Evolutionary conservation across 2,797 vertebrate genomes (phyloP).

Genomic region (Eulemur mongoz): DNA sequence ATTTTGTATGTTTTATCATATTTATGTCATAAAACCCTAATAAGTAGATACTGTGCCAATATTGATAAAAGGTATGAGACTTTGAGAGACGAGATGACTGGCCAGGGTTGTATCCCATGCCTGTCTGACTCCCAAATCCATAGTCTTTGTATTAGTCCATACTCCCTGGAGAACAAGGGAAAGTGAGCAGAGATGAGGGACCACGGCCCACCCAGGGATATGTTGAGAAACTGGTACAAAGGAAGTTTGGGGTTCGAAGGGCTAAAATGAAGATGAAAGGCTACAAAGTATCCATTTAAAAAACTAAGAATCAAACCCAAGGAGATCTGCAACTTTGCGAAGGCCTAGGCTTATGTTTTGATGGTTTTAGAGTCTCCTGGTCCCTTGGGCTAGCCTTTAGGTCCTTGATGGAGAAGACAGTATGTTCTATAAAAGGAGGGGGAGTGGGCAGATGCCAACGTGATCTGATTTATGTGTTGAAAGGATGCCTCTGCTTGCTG

Average conservation of each 20-base stretch:
- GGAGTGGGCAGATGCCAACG: background rate
- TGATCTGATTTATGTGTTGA: background rate
- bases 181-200: background rate
- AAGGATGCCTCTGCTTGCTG: background rate
- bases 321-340: background rate
- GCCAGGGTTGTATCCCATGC: background rate
- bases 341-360: background rate
- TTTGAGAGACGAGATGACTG: background rate
- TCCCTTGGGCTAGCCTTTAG: background rate
- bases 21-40: background rate
- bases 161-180: background rate
- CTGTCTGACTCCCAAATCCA: background rate
- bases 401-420: background rate
- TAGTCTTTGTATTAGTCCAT: background rate
- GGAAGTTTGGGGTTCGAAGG: background rate
- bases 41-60: background rate
- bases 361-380: background rate
- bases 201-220: background rate
- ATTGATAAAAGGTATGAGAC: background rate
- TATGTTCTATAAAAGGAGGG: background rate
- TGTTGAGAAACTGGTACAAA: background rate
- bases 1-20: constrained; percentile 8
- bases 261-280: background rate
- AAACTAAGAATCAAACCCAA: background rate
- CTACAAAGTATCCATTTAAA: background rate